Evolutionary conservation across 2,888 invertebrate species (phyloP), one percentile per base, ranked within the genome.

Genomic region (Liodrosophila aerea): DNA sequence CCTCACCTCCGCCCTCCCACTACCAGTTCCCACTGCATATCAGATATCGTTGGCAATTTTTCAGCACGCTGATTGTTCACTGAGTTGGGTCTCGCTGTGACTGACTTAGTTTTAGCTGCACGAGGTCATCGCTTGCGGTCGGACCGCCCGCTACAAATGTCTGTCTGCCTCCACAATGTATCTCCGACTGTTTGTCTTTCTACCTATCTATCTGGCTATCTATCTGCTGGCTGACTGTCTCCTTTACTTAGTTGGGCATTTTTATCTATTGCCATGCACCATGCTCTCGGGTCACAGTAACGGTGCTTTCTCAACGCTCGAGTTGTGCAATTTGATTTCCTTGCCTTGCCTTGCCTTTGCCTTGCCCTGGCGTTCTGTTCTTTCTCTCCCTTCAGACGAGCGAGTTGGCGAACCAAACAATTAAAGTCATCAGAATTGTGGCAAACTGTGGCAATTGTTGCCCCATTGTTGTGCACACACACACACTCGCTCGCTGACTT

Each of bases 281-380:
- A 77, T 72, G 65, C n/a, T n/a, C n/a, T 85, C 69, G 71, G 85
- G 76, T 80, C 81, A 85, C 84, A 83, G 83, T 81, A 81, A 81
- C 81, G 81, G 81, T 83, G 71, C 81, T 83, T 81, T 81, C 80
- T 78, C 61, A 68, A 70, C 71, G 77, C 82, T 77, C 84, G 77
- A 81, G 73, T 76, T 83, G 53, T 73, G 62, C 81, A 64, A 83
- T 81, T 81, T 83, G 85, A 85, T 83, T 85, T 73, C 56, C 60
- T 47, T 73, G 53, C 29, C n/a, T 45, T 34, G 15, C 9, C 27
- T n/a, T n/a, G n/a, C n/a, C 16, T 18, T 9, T 16, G 16, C 4
- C 33, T 11, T 11, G 5, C 13, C 13, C 13, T 18, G 9, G 8
- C 1, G 9, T 18, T 11, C 18, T n/a, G n/a, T 39, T 12, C 22